Evolutionary conservation across 2,888 invertebrate genomes (phyloP).

Genomic region (Tenthredo livida): DNA sequence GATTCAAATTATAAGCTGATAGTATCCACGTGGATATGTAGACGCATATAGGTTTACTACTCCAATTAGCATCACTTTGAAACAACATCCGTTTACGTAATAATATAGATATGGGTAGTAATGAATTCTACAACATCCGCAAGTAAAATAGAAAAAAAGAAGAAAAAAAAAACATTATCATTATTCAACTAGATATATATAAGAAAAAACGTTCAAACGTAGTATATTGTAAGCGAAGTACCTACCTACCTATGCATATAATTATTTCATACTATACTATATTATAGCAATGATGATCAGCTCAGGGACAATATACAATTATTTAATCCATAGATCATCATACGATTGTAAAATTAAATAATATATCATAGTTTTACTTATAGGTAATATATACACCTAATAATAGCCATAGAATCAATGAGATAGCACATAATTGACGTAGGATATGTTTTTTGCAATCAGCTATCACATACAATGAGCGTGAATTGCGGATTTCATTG

Average conservation of each 20-base stretch:
- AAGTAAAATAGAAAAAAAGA: neutral
- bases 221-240: neutral
- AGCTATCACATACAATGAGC: neutral
- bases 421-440: neutral
- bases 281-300: neutral
- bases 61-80: neutral
- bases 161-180: neutral
- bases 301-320: neutral
- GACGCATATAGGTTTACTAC: neutral
- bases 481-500: neutral
- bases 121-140: neutral
- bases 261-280: neutral
- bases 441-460: neutral
- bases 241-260: neutral
- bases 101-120: neutral
- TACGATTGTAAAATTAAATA: too few species aligned
- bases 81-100: constrained; percentile 3
- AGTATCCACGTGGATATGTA: neutral
- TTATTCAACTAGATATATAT: neutral
- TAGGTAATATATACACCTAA: neutral
- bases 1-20: neutral
- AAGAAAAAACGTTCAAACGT: neutral
- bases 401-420: neutral
- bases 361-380: neutral
- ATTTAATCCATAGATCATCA: neutral